phyloP scores from a whole-genome alignment of 2,888 invertebrate species.

The Drosophila neoperkinsi region DNA sequence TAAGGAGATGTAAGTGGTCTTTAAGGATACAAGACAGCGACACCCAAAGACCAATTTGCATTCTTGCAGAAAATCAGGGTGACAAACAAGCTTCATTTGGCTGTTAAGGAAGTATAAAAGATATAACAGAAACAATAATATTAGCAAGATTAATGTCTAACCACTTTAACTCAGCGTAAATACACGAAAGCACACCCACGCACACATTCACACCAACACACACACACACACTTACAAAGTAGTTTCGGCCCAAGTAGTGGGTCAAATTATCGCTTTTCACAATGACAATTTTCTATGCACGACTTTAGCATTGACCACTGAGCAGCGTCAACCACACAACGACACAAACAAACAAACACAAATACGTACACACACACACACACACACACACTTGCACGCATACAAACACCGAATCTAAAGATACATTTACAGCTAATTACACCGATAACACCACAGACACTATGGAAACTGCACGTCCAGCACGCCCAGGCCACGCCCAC shows the following conservation, averaged over 20 bases:
- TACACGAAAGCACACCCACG: not conserved
- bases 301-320: constrained; percentile 52
- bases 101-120: not conserved
- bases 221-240: constrained; percentile 10
- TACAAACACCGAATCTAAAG: constrained; percentile 9
- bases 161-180: constrained; percentile 8
- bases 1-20: not conserved
- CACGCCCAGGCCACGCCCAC: constrained; percentile 48
- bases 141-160: not conserved
- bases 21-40: not conserved
- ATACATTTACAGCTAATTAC: constrained; percentile 29
- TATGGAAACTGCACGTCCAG: constrained; percentile 61
- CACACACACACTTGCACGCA: constrained; percentile 18
- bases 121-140: not conserved
- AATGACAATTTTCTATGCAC: constrained; percentile 56
- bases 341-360: constrained; percentile 9
- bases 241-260: constrained; percentile 62
- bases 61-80: not conserved
- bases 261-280: constrained; percentile 54
- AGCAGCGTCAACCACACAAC: constrained; percentile 38
- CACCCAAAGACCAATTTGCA: not conserved
- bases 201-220: not conserved
- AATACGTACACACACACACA: constrained; percentile 9
- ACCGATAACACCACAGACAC: constrained; percentile 31
- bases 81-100: not conserved